These are phyloP conservation scores for Pycnonotus jocosus DNA, from an alignment of 2,113 vertebrate species.

Conservation along the genomic window DNA sequence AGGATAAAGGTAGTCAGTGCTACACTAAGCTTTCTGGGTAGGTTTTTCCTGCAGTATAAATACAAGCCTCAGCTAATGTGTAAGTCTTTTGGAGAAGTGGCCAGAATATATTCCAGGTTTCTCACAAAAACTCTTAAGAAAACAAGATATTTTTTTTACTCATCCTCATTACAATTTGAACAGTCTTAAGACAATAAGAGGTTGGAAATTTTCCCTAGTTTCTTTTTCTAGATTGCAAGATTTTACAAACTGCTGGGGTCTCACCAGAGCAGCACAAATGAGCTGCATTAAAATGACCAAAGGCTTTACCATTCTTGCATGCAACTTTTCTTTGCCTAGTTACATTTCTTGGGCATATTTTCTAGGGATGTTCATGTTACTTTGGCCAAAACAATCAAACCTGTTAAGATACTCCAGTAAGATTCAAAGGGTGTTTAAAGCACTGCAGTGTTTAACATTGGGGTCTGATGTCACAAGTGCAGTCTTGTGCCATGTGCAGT, in stretches of 20 bases:
- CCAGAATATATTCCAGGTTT: not conserved
- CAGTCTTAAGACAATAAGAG: not conserved
- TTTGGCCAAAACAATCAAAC: not conserved
- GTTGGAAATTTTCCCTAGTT: not conserved
- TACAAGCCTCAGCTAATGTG: not conserved
- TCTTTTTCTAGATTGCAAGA: not conserved
- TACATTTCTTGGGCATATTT: not conserved
- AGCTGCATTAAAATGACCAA: not conserved
- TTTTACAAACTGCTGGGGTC: not conserved
- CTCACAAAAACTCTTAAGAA: not conserved
- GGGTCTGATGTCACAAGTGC: not conserved
- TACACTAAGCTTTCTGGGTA: not conserved
- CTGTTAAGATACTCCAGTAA: not conserved
- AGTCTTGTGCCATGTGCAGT: not conserved
- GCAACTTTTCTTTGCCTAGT: not conserved
- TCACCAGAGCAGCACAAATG: not conserved
- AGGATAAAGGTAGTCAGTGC: not conserved
- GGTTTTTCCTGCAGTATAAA: not conserved
- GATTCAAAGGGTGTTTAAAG: not conserved
- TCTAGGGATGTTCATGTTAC: not conserved
- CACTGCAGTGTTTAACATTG: not conserved
- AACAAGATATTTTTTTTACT: not conserved
- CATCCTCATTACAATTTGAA: not conserved
- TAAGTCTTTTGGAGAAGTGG: not conserved
- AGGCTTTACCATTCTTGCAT: not conserved